Percentiles rank a stretch among this genome's conserved stretches.
These are phyloP conservation scores for Varanus salvator DNA, from an alignment of 2,113 vertebrate species.

Conservation along the genomic window DNA sequence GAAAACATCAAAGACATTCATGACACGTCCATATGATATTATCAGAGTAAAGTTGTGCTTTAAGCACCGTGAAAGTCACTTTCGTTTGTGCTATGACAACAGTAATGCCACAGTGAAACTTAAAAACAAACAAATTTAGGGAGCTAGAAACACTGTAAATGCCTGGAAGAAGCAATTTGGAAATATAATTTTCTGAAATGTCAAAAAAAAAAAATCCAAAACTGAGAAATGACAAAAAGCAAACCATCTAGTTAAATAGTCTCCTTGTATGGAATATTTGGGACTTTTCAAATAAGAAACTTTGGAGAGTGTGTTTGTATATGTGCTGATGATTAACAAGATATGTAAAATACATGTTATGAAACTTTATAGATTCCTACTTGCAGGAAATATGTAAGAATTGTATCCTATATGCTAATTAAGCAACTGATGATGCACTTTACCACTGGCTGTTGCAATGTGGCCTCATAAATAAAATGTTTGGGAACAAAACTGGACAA, in stretches of 20 bases:
- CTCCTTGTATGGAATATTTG: not conserved
- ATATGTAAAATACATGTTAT: not conserved
- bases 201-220: not conserved
- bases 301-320: not conserved
- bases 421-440: not conserved
- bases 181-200: not conserved
- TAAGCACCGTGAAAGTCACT: not conserved
- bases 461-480: not conserved
- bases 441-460: not conserved
- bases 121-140: too few species aligned
- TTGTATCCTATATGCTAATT: not conserved
- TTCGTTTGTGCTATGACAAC: not conserved
- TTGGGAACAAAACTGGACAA: not conserved
- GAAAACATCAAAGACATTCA: not conserved
- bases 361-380: not conserved
- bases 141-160: not conserved
- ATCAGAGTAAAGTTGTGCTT: not conserved
- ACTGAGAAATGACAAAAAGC: not conserved
- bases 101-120: not conserved
- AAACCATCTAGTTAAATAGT: not conserved
- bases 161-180: not conserved
- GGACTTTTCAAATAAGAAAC: not conserved
- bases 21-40: not conserved
- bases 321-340: not conserved
- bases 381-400: not conserved